A percentile compares a stretch with the other conserved stretches of the same genome.
Evolutionary conservation across 2,888 invertebrate species (phyloP).

Genomic region (Oscheius sp.): DNA sequence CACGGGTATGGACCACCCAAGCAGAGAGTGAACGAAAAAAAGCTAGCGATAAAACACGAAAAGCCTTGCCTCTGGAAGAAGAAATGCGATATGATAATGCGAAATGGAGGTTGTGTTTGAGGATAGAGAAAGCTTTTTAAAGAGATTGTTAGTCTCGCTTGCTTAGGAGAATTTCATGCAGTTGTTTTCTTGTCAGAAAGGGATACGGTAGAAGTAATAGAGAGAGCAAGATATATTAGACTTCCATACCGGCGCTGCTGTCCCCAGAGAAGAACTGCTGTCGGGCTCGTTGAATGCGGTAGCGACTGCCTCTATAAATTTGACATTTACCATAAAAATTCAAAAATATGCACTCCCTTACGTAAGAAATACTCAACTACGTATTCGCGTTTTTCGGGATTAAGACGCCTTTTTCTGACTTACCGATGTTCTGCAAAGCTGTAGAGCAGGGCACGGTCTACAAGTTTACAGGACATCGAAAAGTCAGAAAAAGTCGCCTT

Average conservation of each 20-base stretch:
- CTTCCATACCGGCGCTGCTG: conserved; percentile 57
- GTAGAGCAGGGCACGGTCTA: too few relatives aligned
- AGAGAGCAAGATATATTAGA: conserved; percentile 19
- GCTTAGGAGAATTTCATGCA: not conserved
- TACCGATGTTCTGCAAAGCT: too few relatives aligned
- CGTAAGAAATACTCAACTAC: too few relatives aligned
- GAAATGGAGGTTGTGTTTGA: not conserved
- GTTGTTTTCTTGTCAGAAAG: not conserved
- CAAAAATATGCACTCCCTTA: not conserved
- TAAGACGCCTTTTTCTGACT: too few relatives aligned
- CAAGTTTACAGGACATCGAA: too few relatives aligned
- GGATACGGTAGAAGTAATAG: conserved; percentile 16
- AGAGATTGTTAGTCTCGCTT: not conserved
- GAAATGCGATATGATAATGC: conserved; percentile 28
- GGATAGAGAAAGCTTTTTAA: not conserved
- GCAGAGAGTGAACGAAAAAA: conserved; percentile 12
- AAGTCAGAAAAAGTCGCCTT: too few relatives aligned
- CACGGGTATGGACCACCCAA: conserved; percentile 18
- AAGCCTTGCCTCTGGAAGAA: not conserved
- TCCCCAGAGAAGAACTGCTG: conserved; percentile 63
- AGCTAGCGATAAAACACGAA: not conserved
- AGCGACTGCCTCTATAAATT: conserved; percentile 45
- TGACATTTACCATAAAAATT: not conserved
- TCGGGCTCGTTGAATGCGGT: conserved; percentile 67
- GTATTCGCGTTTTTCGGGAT: too few relatives aligned